A percentile compares a stretch with the other conserved stretches of the same genome.
Conservation (phyloP, 2,797 vertebrate genomes). For the Macropus fuliginosus region DNA sequence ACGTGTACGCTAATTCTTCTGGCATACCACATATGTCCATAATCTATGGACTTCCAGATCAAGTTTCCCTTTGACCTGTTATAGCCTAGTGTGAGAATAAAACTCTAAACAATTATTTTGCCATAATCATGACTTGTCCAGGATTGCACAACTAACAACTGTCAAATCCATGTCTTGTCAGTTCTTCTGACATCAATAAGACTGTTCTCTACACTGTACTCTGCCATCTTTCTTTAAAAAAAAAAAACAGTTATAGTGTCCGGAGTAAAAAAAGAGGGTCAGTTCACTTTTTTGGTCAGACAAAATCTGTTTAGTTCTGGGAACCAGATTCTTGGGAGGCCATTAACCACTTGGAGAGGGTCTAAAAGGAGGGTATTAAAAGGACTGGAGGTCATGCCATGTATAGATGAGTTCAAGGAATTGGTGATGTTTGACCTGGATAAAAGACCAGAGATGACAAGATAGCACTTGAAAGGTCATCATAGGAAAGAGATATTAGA, state of each 20-base stretch:
- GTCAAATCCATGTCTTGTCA: not conserved
- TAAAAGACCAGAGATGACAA: not conserved
- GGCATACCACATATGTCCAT: not conserved
- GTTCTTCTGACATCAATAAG: not conserved
- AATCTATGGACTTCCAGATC: not conserved
- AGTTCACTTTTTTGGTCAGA: not conserved
- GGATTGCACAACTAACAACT: not conserved
- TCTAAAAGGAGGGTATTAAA: not conserved
- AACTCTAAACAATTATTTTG: not conserved
- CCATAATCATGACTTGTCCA: not conserved
- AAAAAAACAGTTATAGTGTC: not conserved
- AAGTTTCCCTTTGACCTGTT: not conserved
- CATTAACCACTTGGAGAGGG: not conserved
- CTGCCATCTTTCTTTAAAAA: not conserved
- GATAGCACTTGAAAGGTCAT: not conserved
- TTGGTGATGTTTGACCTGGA: not conserved
- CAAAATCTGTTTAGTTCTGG: not conserved
- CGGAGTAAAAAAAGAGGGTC: not conserved
- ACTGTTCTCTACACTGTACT: not conserved
- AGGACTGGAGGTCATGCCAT: not conserved
- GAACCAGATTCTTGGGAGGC: not conserved
- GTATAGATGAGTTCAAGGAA: not conserved
- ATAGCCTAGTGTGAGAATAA: not conserved
- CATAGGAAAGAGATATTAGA: not conserved
- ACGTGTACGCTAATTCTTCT: not conserved